These are phyloP conservation scores for Lates japonicus DNA, from an alignment of 2,797 vertebrate species.

Conservation along the genomic window DNA sequence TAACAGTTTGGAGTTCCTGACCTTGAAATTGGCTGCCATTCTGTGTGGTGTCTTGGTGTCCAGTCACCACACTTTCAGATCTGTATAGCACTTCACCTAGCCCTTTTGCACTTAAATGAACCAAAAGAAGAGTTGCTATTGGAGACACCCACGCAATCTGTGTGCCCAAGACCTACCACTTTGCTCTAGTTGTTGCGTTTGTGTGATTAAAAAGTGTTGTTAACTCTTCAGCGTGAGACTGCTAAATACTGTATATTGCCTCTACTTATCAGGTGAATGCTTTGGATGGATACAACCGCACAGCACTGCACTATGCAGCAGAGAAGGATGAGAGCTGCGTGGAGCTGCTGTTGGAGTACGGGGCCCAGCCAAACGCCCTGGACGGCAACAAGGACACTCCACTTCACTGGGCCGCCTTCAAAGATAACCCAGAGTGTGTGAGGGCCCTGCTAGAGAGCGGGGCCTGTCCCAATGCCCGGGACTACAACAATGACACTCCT, in stretches of 20 bases:
- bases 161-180: not conserved
- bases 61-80: not conserved
- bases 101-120: not conserved
- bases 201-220: not conserved
- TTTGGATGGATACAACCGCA: slow-evolving; percentile 96
- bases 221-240: not conserved
- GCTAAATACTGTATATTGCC: slow-evolving; percentile 24
- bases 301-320: slow-evolving; percentile 96
- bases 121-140: not conserved
- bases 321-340: slow-evolving; percentile 97
- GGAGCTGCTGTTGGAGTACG: slow-evolving; percentile 94
- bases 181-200: not conserved
- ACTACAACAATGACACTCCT: slow-evolving; percentile 97
- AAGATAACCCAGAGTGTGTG: slow-evolving; percentile 95
- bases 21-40: not conserved
- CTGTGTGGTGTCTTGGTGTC: slow-evolving; percentile 19
- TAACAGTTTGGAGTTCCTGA: not conserved
- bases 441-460: slow-evolving; percentile 92
- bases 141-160: not conserved
- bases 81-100: not conserved
- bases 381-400: slow-evolving; percentile 98
- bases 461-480: slow-evolving; percentile 90
- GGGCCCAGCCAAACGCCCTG: slow-evolving; percentile 92
- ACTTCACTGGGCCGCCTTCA: slow-evolving; percentile 98
- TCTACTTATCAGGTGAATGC: slow-evolving; percentile 90